phyloP scores from a whole-genome alignment of 2,888 invertebrate species.

The Scaptomyza parva region DNA sequence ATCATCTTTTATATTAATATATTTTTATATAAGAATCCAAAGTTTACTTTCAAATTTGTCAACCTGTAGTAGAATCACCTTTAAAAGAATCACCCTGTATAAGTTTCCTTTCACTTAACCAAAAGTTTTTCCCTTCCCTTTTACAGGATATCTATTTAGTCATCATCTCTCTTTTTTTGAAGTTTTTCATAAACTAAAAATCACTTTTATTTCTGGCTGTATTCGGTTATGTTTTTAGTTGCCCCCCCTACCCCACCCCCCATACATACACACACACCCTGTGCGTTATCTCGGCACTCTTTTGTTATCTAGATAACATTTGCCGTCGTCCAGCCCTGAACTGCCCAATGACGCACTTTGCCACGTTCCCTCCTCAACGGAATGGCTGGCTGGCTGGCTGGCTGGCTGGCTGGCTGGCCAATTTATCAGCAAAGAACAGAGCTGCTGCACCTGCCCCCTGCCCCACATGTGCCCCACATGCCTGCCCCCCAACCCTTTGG shows the following conservation, averaged over 20 bases:
- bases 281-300: conserved; percentile 51
- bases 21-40: too few relatives aligned
- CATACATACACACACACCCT: background rate
- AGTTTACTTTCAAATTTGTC: too few relatives aligned
- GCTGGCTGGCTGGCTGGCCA: conserved; percentile 32
- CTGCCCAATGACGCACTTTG: conserved; percentile 74
- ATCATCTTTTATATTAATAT: too few relatives aligned
- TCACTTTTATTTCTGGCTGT: background rate
- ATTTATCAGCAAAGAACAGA: conserved; percentile 36
- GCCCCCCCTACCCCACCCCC: background rate
- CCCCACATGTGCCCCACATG: background rate
- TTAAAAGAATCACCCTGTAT: too few relatives aligned
- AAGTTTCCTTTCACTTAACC: too few relatives aligned
- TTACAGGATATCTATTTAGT: conserved; percentile 5
- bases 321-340: conserved; percentile 61
- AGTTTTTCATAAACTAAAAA: background rate
- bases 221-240: conserved; percentile 2
- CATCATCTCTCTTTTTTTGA: background rate
- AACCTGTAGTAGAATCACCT: too few relatives aligned
- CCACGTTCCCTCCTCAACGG: conserved; percentile 49
- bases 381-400: background rate
- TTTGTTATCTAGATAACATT: conserved; percentile 62
- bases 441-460: conserved; percentile 12
- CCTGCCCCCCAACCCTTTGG: too few relatives aligned
- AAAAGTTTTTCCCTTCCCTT: background rate